Evolutionary conservation across 2,113 vertebrate genomes (phyloP).

Genomic region (Gobio gobio): DNA sequence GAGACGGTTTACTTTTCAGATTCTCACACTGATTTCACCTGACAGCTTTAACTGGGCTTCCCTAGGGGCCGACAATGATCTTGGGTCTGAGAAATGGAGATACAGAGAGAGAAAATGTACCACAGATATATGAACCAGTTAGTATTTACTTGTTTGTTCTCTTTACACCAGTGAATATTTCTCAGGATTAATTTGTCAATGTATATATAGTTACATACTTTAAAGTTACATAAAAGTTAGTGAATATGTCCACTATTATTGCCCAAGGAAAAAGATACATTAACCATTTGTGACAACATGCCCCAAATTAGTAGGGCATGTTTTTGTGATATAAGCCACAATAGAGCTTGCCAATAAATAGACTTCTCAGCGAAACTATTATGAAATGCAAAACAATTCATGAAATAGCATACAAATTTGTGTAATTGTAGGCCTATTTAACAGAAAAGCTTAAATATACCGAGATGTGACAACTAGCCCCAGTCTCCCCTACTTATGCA

Average conservation of each 20-base stretch:
- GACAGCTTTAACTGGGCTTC: conserved; percentile 54
- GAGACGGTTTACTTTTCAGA: conserved; percentile 45
- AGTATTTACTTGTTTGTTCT: not conserved
- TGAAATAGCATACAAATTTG: no score
- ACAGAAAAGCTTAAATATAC: not conserved
- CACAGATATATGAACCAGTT: not conserved
- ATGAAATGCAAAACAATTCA: no score
- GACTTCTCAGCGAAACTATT: no score
- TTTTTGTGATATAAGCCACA: not conserved
- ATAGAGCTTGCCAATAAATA: no score
- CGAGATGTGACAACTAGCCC: not conserved
- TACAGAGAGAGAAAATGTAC: conserved; percentile 12
- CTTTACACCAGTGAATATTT: not conserved
- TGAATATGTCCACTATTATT: not conserved
- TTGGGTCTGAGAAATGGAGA: conserved; percentile 1
- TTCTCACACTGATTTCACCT: conserved; percentile 46
- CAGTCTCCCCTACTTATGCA: not conserved
- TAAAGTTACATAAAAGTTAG: not conserved
- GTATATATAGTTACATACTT: no score
- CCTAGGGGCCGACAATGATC: conserved; percentile 42
- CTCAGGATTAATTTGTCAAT: not conserved
- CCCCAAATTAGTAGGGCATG: not conserved
- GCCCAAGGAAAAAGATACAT: not conserved
- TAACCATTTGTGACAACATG: not conserved
- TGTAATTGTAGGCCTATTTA: no score